These are phyloP conservation scores for Cataglyphis rosenhaueri DNA, from an alignment of 2,888 invertebrate species.

Conservation along the genomic window DNA sequence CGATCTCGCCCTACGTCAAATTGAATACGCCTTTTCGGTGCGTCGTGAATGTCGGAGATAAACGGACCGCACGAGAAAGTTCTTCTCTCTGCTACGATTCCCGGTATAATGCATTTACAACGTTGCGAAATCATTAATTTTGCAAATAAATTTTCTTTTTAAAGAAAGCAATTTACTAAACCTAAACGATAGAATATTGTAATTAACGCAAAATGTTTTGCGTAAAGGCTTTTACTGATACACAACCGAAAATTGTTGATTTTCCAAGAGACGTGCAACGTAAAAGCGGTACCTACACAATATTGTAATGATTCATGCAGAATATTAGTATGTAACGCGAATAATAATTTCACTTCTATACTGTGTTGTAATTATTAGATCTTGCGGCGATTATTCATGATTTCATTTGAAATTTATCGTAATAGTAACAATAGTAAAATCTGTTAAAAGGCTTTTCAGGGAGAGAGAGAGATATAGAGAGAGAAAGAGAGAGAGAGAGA, in stretches of 20 bases:
- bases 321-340: conserved; percentile 56
- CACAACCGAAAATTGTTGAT: conserved; percentile 34
- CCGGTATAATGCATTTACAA: not conserved
- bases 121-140: not conserved
- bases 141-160: not conserved
- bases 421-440: conserved; percentile 56
- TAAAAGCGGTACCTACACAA: conserved; percentile 52
- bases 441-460: conserved; percentile 51
- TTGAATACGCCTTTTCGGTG: conserved; percentile 30
- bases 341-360: conserved; percentile 52
- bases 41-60: not conserved
- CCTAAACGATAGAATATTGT: not conserved
- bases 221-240: not conserved
- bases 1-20: conserved; percentile 38
- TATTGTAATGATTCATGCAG: conserved; percentile 51
- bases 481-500: no score
- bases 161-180: not conserved
- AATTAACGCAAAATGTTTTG: conserved; percentile 22
- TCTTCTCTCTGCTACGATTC: conserved; percentile 1
- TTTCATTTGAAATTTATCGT: conserved; percentile 56
- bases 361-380: conserved; percentile 53
- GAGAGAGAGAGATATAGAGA: not conserved
- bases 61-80: not conserved
- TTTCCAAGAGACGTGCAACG: conserved; percentile 40
- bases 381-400: conserved; percentile 55